Evolutionary conservation across 2,113 vertebrate genomes (phyloP).

Genomic region (Leuciscus idus): DNA sequence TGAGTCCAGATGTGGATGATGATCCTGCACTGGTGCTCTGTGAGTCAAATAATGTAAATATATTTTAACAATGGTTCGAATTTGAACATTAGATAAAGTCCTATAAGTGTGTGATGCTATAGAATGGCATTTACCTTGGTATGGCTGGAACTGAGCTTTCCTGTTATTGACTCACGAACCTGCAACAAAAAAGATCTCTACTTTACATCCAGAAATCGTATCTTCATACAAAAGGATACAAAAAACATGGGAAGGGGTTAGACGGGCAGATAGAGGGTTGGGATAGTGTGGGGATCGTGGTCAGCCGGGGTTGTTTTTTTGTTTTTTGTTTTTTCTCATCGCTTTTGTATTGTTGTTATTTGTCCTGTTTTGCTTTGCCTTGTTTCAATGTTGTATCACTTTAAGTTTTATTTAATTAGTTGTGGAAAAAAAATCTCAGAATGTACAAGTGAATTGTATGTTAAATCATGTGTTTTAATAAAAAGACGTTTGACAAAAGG

Average conservation of each 20-base stretch:
- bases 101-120: neutral
- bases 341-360: no score
- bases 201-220: neutral
- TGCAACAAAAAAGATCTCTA: neutral
- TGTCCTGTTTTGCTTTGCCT: no score
- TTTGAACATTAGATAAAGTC: neutral
- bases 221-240: neutral
- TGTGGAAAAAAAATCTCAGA: no score
- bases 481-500: neutral
- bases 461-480: no score
- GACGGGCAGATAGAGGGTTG: no score
- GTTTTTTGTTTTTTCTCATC: no score
- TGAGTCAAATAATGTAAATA: neutral
- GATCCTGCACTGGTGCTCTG: neutral
- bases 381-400: no score
- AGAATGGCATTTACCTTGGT: slow-evolving; percentile 25
- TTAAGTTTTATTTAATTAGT: no score
- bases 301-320: no score
- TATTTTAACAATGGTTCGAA: neutral
- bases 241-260: neutral
- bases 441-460: no score
- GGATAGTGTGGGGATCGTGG: no score
- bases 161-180: slow-evolving; percentile 3
- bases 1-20: neutral
- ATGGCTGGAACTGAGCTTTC: neutral